Percentiles rank a stretch among this genome's conserved stretches.
These are phyloP conservation scores for Catharus bicknelli DNA, from an alignment of 2,113 vertebrate species.

Conservation along the genomic window DNA sequence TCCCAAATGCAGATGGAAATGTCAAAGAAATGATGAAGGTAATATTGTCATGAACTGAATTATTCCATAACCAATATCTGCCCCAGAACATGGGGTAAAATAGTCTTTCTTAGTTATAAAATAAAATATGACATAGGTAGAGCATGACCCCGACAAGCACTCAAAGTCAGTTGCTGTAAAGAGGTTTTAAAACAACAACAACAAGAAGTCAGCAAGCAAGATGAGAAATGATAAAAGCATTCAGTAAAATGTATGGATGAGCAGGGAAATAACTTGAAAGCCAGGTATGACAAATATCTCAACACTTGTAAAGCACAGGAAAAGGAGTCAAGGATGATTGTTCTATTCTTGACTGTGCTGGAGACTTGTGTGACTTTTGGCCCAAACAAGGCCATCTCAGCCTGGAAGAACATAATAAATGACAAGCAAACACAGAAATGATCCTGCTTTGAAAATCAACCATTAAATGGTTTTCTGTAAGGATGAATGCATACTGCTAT, in stretches of 20 bases:
- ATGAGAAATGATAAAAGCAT: constrained; percentile 5
- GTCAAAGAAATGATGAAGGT: constrained; percentile 69
- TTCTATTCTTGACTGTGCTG: background rate
- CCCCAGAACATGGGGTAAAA: background rate
- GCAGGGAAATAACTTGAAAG: background rate
- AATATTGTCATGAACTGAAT: constrained; percentile 63
- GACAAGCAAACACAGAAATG: background rate
- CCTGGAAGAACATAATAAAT: background rate
- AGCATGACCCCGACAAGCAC: constrained; percentile 33
- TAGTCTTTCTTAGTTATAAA: background rate
- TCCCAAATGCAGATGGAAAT: constrained; percentile 69
- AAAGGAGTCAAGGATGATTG: background rate
- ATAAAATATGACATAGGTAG: constrained; percentile 27
- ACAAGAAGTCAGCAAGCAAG: background rate
- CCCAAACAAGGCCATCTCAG: background rate
- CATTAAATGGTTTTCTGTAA: background rate
- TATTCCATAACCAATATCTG: constrained; percentile 50
- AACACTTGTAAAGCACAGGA: background rate
- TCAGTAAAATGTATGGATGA: background rate
- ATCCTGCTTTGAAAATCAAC: background rate
- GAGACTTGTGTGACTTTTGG: background rate
- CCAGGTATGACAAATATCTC: background rate
- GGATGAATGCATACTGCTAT: background rate
- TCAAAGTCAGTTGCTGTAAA: constrained; percentile 34
- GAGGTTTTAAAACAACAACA: constrained; percentile 20